These are phyloP conservation scores for Apotomis capreana DNA, from an alignment of 2,888 invertebrate genomes.

Conservation along the genomic window DNA sequence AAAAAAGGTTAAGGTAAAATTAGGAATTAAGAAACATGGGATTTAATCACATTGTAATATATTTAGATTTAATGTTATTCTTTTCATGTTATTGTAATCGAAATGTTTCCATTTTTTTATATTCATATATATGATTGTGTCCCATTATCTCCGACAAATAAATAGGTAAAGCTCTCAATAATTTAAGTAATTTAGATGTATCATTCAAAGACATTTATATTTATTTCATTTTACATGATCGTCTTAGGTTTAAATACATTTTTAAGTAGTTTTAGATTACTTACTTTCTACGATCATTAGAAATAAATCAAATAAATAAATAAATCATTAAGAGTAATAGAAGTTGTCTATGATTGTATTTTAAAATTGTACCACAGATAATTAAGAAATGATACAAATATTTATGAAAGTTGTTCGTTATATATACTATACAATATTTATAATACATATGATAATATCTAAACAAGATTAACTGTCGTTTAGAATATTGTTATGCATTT, in stretches of 20 bases:
- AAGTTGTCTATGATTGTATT: background rate
- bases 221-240: background rate
- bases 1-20: too few species aligned
- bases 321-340: slow-evolving; percentile 1
- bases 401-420: too few species aligned
- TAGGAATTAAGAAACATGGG: too few species aligned
- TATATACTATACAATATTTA: too few species aligned
- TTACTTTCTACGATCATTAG: background rate
- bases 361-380: background rate
- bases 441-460: background rate
- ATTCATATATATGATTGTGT: too few species aligned
- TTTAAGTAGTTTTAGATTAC: background rate
- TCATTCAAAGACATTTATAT: background rate
- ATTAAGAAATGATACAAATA: background rate
- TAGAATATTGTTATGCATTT: slow-evolving; percentile 6
- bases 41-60: too few species aligned
- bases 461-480: slow-evolving; percentile 1
- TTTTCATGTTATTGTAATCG: too few species aligned
- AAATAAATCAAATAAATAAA: slow-evolving; percentile 9
- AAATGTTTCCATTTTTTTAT: too few species aligned
- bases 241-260: background rate
- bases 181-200: too few species aligned
- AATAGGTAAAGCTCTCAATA: too few species aligned
- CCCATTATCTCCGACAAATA: too few species aligned
- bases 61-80: too few species aligned